Evolutionary conservation across 2,113 vertebrate genomes (phyloP), one percentile per base, ranked within the genome.

Genomic region (Ailurus styani): DNA sequence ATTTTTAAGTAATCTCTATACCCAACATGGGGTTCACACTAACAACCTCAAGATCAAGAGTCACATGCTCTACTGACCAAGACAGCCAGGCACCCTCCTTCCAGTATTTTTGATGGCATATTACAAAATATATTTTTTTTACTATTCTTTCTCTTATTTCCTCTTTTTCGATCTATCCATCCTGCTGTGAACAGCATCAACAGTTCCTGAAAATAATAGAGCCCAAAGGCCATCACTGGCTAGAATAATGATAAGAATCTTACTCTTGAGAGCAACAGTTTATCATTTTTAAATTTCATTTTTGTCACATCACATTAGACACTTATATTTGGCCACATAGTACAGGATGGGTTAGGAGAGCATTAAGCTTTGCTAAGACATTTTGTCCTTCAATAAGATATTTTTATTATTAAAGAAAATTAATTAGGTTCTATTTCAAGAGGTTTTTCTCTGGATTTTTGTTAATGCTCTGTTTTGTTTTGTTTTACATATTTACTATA

Each of bases 321-420:
- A 54, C 62, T 90, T 84, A 15, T 77, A 47, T 90, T 90, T 84
- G 79, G 47, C 17, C 37, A 54, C 47, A 95, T 5, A 77, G 37
- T 25, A 66, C 12, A 47, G 54, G 37, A 14, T 68, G 8, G 18
- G 31, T 57, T 87, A 79, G 57, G 57, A 85, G 8, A 75, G 12
- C 47, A 85, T 68, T 66, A 83, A n/a, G 66, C 20, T 83, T 77
- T 95, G 87, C 18, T 45, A 75, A 64, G 29, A 47, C 45, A n/a
- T 84, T 88, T 72, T 82, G 85, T 20, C 64, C 82, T 73, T 85
- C 12, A 64, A 37, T 72, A 72, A 62, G 70, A n/a, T 10, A 62
- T 8, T 92, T 91, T 87, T 87, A 54, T 87, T 82, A 92, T 73
- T 73, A 81, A 87, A 81, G 50, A 81, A 87, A 95, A n/a, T 81